phyloP scores from a whole-genome alignment of 2,797 vertebrate genomes.

The Sternarchorhynchus goeldii region DNA sequence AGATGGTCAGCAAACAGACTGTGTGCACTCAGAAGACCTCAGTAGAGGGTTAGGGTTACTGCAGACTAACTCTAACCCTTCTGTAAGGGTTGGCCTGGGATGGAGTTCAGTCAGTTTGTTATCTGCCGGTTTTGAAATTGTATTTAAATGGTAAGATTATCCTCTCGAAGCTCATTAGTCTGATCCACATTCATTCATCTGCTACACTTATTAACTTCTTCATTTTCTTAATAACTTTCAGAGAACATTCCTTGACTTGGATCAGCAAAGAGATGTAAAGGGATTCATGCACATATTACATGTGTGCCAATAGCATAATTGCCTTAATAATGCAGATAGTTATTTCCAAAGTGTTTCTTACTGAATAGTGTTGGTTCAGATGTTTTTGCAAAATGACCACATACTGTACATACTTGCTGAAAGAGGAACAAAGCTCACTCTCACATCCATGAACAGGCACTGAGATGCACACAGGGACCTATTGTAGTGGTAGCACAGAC shows the following conservation, averaged over 20 bases:
- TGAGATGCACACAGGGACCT: conserved; percentile 30
- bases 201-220: not conserved
- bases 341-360: not conserved
- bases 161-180: not conserved
- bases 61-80: too few species aligned
- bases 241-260: too few species aligned
- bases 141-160: not conserved
- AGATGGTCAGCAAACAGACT: not conserved
- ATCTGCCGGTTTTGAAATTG: not conserved
- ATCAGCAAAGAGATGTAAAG: too few species aligned
- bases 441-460: conserved; percentile 38
- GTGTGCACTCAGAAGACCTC: not conserved
- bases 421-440: conserved; percentile 47
- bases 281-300: too few species aligned
- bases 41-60: too few species aligned
- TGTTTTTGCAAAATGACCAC: not conserved
- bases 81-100: not conserved
- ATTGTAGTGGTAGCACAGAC: conserved; percentile 51
- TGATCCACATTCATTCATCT: not conserved
- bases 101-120: not conserved
- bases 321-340: too few species aligned
- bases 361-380: not conserved
- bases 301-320: not conserved
- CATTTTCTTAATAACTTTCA: not conserved
- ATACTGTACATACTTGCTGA: conserved; percentile 21